Evolutionary conservation across 2,113 vertebrate species (phyloP), one percentile per base, ranked within the genome.

Genomic region (Marmota monax): DNA sequence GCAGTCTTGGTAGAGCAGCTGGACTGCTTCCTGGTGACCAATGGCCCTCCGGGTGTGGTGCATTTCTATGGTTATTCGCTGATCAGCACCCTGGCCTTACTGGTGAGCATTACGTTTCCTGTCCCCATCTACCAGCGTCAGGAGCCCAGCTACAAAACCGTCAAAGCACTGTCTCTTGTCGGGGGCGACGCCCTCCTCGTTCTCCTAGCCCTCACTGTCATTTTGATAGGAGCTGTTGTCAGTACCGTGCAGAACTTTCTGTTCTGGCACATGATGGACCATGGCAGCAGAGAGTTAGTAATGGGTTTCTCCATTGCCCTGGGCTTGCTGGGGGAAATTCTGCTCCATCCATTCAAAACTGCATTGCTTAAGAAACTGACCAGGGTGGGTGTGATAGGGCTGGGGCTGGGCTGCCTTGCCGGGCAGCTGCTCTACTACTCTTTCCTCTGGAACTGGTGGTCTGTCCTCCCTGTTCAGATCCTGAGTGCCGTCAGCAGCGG

Each of bases 201-300:
- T 37, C 98, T 99, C 22, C 98, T 98, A 0, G 97, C 98, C 0
- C 2, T 97, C 97, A 99, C 99, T 0, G n/a, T 98, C 80, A 93
- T 99, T 80, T 84, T 99, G 88, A 88, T 96, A 0, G 99, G 99
- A 0, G 97, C 94, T 0, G 97, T 98, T 0, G 22, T 90, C 39
- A 99, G 99, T 0, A 53, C 97, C 0, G 97, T 98, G 48, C 98
- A 99, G 23, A 99, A 99, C 98, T 99, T 99, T 80, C 98, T 99
- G 3, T 98, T 99, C 87, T 99, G 99, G 99, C 98, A 99, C 98
- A 99, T 99, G 99, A 93, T 99, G 97, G 99, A 99, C 91, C 97
- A 85, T 0, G 99, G 98, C 67, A 98, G 99, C 95, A 93, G 86
- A 0, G 99, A 99, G 97, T 97, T 99, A 67, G 99, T 98, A 97